Conservation (phyloP, 2,113 vertebrate species). For the Rhinoptilus africanus region DNA sequence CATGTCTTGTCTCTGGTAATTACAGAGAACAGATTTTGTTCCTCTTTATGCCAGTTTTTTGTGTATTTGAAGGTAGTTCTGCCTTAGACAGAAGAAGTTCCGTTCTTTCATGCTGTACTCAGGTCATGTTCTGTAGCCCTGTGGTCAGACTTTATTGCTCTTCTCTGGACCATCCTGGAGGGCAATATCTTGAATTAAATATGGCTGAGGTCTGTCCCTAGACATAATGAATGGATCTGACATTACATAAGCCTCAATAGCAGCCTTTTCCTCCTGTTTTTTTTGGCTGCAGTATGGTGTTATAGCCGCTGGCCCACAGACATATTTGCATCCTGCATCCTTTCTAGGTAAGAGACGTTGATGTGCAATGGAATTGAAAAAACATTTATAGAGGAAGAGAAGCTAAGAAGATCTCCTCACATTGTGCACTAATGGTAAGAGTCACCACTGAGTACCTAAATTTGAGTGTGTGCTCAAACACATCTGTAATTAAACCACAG, state of each 20-base stretch:
- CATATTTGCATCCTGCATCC: background rate
- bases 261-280: background rate
- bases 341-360: background rate
- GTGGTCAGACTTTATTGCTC: background rate
- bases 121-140: background rate
- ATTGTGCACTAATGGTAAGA: too few species aligned
- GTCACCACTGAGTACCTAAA: background rate
- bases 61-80: background rate
- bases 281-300: background rate
- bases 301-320: background rate
- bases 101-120: background rate
- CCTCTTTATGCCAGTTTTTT: background rate
- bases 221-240: background rate
- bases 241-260: background rate
- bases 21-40: background rate
- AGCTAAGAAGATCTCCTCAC: background rate
- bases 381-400: background rate
- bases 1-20: background rate
- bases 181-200: background rate
- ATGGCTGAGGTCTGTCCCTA: background rate
- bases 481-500: background rate
- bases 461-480: background rate
- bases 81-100: background rate
- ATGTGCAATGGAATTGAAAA: background rate
- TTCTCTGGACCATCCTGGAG: background rate